phyloP scores from a whole-genome alignment of 2,888 invertebrate species.

The Drosophila flavopinicola region DNA sequence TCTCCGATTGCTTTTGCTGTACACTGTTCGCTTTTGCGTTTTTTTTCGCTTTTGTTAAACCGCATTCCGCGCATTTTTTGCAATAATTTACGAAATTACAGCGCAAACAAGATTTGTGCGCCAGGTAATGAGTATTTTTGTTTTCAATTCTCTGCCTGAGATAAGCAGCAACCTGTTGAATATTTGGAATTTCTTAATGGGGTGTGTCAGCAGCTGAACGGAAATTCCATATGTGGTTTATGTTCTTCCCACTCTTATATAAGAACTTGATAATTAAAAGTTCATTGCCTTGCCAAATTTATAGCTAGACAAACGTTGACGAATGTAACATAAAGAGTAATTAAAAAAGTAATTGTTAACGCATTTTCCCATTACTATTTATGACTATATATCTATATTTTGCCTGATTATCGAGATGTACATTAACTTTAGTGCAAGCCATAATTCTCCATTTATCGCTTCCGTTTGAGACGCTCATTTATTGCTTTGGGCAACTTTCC shows the following conservation, averaged over 20 bases:
- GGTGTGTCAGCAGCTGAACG: slow-evolving; percentile 20
- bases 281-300: slow-evolving; percentile 21
- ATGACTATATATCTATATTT: background rate
- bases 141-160: background rate
- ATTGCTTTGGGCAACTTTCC: slow-evolving; percentile 24
- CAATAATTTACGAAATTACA: slow-evolving; percentile 61
- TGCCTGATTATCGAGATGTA: background rate
- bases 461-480: slow-evolving; percentile 36
- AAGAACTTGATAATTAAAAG: slow-evolving; percentile 6
- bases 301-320: background rate
- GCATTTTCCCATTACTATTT: background rate
- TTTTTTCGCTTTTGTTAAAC: slow-evolving; percentile 47
- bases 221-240: slow-evolving; percentile 17
- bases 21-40: slow-evolving; percentile 2
- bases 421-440: background rate
- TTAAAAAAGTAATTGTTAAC: background rate
- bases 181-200: background rate
- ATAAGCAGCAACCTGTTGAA: slow-evolving; percentile 11
- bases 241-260: slow-evolving; percentile 2
- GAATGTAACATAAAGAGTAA: background rate
- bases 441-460: slow-evolving; percentile 32
- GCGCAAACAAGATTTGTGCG: slow-evolving; percentile 39
- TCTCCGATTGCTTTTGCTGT: slow-evolving; percentile 15
- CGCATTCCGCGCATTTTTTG: slow-evolving; percentile 71
- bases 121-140: slow-evolving; percentile 3